Evolutionary conservation across 2,888 invertebrate species (phyloP).

Genomic region (Andricus curvator): DNA sequence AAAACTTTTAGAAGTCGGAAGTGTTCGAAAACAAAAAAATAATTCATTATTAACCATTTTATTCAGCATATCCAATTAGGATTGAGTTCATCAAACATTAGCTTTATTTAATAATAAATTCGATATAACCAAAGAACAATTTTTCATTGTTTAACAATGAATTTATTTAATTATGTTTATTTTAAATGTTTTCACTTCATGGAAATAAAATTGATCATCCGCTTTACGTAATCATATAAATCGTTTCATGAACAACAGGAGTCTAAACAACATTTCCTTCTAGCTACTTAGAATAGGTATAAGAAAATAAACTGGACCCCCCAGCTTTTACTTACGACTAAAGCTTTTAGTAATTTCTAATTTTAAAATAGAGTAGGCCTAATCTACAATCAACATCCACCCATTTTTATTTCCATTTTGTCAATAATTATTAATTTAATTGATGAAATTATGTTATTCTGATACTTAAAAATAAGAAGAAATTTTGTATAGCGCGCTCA

Average conservation of each 20-base stretch:
- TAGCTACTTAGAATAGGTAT: slow-evolving; percentile 10
- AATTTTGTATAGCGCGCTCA: too few species aligned
- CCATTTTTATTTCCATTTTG: neutral
- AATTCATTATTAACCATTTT: neutral
- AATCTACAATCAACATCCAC: neutral
- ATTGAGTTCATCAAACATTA: neutral
- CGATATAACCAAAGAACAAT: too few species aligned
- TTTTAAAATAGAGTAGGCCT: neutral
- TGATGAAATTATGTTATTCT: too few species aligned
- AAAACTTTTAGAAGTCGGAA: neutral
- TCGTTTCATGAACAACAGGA: neutral
- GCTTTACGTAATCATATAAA: neutral
- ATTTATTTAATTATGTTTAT: too few species aligned
- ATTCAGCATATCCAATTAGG: neutral
- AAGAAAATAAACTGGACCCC: slow-evolving; percentile 25
- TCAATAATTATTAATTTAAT: too few species aligned
- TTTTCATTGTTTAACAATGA: too few species aligned
- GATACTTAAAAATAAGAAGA: too few species aligned
- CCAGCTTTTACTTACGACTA: neutral
- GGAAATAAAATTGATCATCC: neutral
- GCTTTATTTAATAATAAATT: neutral
- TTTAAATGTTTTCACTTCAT: neutral
- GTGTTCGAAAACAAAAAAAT: neutral
- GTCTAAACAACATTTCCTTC: neutral
- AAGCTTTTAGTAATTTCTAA: slow-evolving; percentile 22